Evolutionary conservation across 2,113 vertebrate genomes (phyloP), one percentile per base, ranked within the genome.

Genomic region (Geococcyx californianus): DNA sequence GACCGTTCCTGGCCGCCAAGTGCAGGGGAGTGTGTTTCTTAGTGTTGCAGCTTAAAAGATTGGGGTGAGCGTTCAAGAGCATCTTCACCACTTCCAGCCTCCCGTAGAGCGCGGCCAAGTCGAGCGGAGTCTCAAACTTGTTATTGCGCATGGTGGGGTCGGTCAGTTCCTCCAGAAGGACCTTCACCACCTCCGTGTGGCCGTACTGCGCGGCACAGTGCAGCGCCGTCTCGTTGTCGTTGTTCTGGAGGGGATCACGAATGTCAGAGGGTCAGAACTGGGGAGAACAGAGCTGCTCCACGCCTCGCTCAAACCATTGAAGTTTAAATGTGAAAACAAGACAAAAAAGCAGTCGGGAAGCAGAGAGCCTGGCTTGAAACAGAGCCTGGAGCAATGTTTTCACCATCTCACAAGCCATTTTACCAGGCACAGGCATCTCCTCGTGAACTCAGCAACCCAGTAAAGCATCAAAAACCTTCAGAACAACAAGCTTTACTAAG

Each of bases 131-230:
- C 98, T 99, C 99, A 2, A 99, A 99, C 88, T 99, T 99, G 98
- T 99, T 99, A 96, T 99, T 99, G 91, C 99, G 98, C 99, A 99
- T 99, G 94, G 99, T 99, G 93, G 99, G 99, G 97, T 99, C 99
- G 0, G 99, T 99, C 86, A 99, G 98, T 97, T 99, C 99, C 98
- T 99, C 99, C 97, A 99, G 93, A 54, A 99, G 98, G 64, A 99
- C 98, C 92, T 98, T 99, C 94, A 99, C 99, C 97, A 99, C 99
- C 93, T 98, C 97, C 0, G 98, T 98, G 98, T 99, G 99, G 89
- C 99, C 99, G 4, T 99, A 99, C 98, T 99, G 99, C 1, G 99
- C 99, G 0, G 99, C 99, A 9, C 99, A 99, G 97, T 99, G 99
- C 96, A 99, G 98, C 17, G 99, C 98, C 0, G 99, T 99, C 98